These are phyloP conservation scores for Rhinichthys osculus DNA, from an alignment of 2,797 vertebrate species.

Conservation along the genomic window DNA sequence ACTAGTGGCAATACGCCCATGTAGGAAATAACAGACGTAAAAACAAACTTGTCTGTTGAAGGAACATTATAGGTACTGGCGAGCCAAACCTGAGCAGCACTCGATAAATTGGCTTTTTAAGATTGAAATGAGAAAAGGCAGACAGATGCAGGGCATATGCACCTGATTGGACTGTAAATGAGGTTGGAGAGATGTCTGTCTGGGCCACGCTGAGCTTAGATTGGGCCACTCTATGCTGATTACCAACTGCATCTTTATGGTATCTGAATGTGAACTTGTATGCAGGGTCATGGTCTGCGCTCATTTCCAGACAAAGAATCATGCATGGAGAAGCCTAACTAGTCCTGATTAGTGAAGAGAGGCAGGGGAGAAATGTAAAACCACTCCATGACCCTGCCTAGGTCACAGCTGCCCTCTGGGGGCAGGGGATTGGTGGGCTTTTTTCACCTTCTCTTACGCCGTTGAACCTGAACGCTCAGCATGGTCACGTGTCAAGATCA, in stretches of 20 bases:
- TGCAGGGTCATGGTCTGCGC: conserved; percentile 52
- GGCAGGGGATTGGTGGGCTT: conserved; percentile 23
- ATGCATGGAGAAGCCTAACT: conserved; percentile 30
- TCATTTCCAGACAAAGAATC: conserved; percentile 47
- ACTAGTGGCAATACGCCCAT: conserved; percentile 53
- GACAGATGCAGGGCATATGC: conserved; percentile 49
- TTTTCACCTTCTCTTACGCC: neutral
- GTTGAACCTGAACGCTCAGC: conserved; percentile 15
- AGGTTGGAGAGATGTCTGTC: conserved; percentile 51
- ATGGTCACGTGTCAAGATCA: conserved; percentile 29
- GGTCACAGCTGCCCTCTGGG: conserved; percentile 36
- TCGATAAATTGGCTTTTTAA: conserved; percentile 62
- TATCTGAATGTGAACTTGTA: conserved; percentile 54
- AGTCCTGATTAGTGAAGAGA: conserved; percentile 49
- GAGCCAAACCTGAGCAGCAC: conserved; percentile 43
- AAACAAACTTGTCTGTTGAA: conserved; percentile 53
- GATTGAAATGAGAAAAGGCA: conserved; percentile 40
- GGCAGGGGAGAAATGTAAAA: conserved; percentile 44
- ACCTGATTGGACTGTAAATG: conserved; percentile 67
- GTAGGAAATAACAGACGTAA: conserved; percentile 56
- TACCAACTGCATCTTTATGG: conserved; percentile 43
- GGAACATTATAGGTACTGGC: conserved; percentile 50
- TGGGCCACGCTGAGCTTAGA: conserved; percentile 45
- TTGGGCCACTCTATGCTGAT: conserved; percentile 56
- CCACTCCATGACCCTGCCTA: conserved; percentile 33